These are phyloP conservation scores for Philotrypesis tridentata DNA, from an alignment of 1,140 invertebrate genomes.

Conservation along the genomic window DNA sequence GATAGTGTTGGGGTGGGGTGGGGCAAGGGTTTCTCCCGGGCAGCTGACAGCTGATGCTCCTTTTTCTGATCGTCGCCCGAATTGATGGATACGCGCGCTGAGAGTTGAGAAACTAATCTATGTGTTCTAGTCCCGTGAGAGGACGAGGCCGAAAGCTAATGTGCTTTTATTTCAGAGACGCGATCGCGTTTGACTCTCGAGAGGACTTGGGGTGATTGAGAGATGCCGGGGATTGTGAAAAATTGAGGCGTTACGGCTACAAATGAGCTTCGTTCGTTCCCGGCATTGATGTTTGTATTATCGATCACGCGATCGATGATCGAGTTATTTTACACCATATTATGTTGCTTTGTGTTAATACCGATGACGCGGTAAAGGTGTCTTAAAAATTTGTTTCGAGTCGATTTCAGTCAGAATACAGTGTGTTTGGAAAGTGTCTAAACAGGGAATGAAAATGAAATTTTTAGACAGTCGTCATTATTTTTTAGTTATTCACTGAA, in stretches of 20 bases:
- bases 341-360: background rate
- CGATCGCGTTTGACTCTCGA: background rate
- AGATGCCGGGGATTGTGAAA: constrained; percentile 29
- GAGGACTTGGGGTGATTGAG: constrained; percentile 29
- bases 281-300: background rate
- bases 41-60: background rate
- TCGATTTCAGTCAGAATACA: too few relatives aligned
- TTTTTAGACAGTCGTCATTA: too few relatives aligned
- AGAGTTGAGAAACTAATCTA: constrained; percentile 21
- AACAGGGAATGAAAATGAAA: too few relatives aligned
- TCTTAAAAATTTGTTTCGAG: too few relatives aligned
- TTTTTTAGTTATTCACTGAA: too few relatives aligned
- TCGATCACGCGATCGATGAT: background rate
- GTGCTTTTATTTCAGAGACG: constrained; percentile 18
- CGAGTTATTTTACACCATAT: background rate
- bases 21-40: constrained; percentile 3
- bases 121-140: constrained; percentile 27
- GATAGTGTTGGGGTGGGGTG: too few relatives aligned
- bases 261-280: background rate
- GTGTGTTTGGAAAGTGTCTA: too few relatives aligned
- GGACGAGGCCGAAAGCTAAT: constrained; percentile 16
- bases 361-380: too few relatives aligned
- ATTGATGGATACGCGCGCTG: constrained; percentile 32
- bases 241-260: constrained; percentile 27
- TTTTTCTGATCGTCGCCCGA: background rate